Evolutionary conservation across 1,140 invertebrate species (phyloP), one percentile per base, ranked within the genome.

Genomic region (Pogonomyrmex californicus): DNA sequence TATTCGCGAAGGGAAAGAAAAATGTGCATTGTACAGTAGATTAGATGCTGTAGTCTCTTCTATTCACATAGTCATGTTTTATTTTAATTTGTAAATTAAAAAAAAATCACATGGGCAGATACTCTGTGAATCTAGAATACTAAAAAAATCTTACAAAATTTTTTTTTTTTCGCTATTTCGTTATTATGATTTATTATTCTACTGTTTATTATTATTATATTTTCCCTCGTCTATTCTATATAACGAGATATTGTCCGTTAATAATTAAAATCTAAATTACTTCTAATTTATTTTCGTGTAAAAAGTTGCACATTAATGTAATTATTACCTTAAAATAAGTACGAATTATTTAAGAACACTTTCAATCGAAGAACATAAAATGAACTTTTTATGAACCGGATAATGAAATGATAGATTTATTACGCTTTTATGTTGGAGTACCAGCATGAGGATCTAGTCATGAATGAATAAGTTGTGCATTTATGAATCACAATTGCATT

Each of bases 401-500:
- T 47, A 30, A 77, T 12, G 17, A 79, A 54, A 17, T 58, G 54
- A 83, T 83, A 12, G 51, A 51, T 85, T 75, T 54, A 38, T 36
- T 36, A 47, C 30, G 54, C 56, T 62, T 85, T 85, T 76, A 75
- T 58, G 44, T 85, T 85, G 62, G 86, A 89, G 87, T 92, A 91
- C 88, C 93, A 93, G 91, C 91, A 92, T 91, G 89, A 92, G 85
- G 90, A 93, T 94, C 93, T 94, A 94, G 93, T 94, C 93, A 93
- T 89, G 90, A 91, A 68, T 85, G 83, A 89, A 93, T 83, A 83
- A 90, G 79, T 87, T 85, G 76, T 73, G 66, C 47, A 58, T 17
- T 82, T 23, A 38, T 38, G 58, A 71, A 38, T 71, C 38, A 30
- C 30, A 79, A 51, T 51, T 79, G 36, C 63, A 79, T 81, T 68